Evolutionary conservation across 2,113 vertebrate genomes (phyloP).

Genomic region (Apus apus): DNA sequence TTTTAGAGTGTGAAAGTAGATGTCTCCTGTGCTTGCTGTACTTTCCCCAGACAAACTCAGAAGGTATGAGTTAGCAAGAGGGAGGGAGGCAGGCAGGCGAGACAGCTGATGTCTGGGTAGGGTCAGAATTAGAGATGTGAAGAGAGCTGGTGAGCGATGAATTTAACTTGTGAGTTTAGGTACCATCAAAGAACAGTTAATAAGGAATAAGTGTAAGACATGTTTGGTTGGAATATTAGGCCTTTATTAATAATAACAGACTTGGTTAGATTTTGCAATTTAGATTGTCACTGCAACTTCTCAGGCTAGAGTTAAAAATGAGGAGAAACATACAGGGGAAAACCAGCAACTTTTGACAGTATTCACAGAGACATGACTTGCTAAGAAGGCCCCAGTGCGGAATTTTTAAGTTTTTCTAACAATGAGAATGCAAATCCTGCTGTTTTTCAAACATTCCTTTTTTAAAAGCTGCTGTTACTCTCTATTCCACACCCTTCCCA

Average conservation of each 20-base stretch:
- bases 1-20: conserved; percentile 5
- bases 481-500: background rate
- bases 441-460: background rate
- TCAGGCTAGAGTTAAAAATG: background rate
- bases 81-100: background rate
- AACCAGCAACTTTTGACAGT: background rate
- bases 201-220: background rate
- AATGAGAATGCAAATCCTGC: background rate
- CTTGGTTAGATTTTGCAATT: background rate
- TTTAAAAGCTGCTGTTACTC: background rate
- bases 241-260: background rate
- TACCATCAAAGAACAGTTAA: background rate
- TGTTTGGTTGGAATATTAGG: background rate
- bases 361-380: background rate
- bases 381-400: background rate
- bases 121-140: background rate
- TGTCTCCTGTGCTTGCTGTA: conserved; percentile 30
- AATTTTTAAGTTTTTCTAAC: background rate
- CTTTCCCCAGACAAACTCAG: conserved; percentile 26
- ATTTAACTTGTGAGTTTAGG: background rate
- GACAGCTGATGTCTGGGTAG: conserved; percentile 8
- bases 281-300: background rate
- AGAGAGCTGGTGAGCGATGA: background rate
- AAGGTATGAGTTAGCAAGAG: conserved; percentile 73
- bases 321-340: rapidly evolving